These are phyloP conservation scores for Acipenser transmontanus DNA, from an alignment of 2,797 vertebrate genomes.

Conservation along the genomic window DNA sequence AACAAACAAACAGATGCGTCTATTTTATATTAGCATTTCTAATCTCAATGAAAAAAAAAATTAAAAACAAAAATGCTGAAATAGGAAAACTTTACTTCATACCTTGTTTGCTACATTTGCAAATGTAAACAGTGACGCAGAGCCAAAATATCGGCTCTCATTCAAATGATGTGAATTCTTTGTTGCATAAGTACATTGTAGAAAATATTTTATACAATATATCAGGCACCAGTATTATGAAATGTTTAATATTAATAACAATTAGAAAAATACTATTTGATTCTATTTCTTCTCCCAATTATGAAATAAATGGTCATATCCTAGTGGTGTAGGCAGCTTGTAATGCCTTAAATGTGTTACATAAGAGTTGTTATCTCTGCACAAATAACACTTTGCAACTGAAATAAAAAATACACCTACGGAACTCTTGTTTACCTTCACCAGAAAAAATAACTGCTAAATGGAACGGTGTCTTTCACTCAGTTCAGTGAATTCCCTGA, in stretches of 20 bases:
- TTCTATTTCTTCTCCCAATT: conserved; percentile 81
- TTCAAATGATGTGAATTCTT: conserved; percentile 80
- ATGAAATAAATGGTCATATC: conserved; percentile 75
- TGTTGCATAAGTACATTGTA: conserved; percentile 91
- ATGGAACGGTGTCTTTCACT: conserved; percentile 27
- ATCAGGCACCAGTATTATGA: conserved; percentile 92
- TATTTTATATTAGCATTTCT: conserved; percentile 73
- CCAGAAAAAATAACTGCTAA: conserved; percentile 27
- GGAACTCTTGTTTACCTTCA: conserved; percentile 33
- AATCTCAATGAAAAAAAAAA: conserved; percentile 65
- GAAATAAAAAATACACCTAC: conserved; percentile 24
- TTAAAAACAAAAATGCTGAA: conserved; percentile 60
- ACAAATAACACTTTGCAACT: conserved; percentile 23
- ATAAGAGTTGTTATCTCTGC: conserved; percentile 22
- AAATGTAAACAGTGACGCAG: conserved; percentile 89
- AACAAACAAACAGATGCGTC: conserved; percentile 63
- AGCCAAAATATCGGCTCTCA: conserved; percentile 75
- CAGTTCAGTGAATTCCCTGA: conserved; percentile 57
- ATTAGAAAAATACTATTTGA: conserved; percentile 81
- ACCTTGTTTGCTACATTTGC: conserved; percentile 89
- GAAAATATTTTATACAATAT: conserved; percentile 93
- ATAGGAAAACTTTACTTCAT: conserved; percentile 78
- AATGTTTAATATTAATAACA: conserved; percentile 84
- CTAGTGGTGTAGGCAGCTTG: conserved; percentile 92
- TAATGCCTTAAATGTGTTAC: conserved; percentile 61